Evolutionary conservation across 92 coral and sea anemone genomes (phyloP), one percentile per base, ranked within the genome.

Genomic region (Muricea muricata): DNA sequence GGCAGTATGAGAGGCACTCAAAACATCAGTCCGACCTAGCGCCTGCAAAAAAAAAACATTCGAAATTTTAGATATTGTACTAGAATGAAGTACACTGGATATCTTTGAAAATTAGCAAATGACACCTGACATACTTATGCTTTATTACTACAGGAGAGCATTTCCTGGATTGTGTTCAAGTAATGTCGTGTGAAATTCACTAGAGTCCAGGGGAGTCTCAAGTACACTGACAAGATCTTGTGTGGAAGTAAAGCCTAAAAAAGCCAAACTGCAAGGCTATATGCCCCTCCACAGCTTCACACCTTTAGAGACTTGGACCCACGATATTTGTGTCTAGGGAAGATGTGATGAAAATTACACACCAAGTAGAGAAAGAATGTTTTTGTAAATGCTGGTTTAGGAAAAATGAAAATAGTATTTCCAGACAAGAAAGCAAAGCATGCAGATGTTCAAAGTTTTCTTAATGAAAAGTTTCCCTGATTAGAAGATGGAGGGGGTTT

Each of bases 231-330:
- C n/a, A n/a, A n/a, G n/a, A n/a, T n/a, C n/a, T n/a, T n/a, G n/a
- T n/a, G n/a, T n/a, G n/a, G n/a, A 80, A 55, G 90, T 87, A 65
- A 87, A 83, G 75, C 65, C 80, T 18, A 88, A 91, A 66, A 84
- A 67, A 61, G 84, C 89, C 12, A 78, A 65, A 65, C 47, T 91
- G 32, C 79, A 83, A 32, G 84, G 89, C 20, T 91, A 88, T 61
- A 31, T 72, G 29, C 94, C 91, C 6, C n/a, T n/a, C 79, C 72
- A 7, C 55, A 72, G 56, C 11, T 84, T 91, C 73, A 86, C 79
- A 7, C 78, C 89, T 72, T 85, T 33, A 52, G 94, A 91, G 60
- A 91, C 92, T 14, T 88, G 94, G 94, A 91, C 94, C 33, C 84
- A 91, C 23, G 94, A 88, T 39, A 47, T 91, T 31, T 88, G 92